Conservation (phyloP, 2,113 vertebrate species). For the Phoxinus phoxinus region DNA sequence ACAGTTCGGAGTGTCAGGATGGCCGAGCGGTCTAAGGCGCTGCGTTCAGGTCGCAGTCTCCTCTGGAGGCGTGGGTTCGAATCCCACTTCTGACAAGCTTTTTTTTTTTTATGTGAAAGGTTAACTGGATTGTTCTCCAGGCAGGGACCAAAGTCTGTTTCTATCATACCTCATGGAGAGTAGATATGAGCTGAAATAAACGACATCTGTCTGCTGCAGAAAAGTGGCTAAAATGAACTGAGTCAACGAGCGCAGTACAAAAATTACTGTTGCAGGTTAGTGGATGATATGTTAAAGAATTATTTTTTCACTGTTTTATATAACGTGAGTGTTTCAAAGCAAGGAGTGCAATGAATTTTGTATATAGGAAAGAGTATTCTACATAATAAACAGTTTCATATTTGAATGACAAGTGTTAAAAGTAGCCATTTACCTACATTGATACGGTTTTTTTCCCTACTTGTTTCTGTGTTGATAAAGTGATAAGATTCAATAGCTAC, state of each 20-base stretch:
- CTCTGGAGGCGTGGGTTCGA: conserved; percentile 69
- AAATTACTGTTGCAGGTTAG: background rate
- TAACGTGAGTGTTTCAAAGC: background rate
- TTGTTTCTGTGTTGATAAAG: too few relatives aligned
- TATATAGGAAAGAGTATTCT: background rate
- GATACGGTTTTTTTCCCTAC: too few relatives aligned
- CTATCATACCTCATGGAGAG: background rate
- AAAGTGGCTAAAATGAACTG: background rate
- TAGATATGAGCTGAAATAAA: background rate
- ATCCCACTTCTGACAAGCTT: conserved; percentile 63
- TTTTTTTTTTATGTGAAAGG: background rate
- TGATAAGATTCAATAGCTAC: too few relatives aligned
- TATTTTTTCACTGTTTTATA: background rate
- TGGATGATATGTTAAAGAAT: background rate
- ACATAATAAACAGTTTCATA: background rate
- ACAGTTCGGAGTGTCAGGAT: conserved; percentile 54
- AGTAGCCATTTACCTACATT: background rate
- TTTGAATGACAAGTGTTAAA: background rate
- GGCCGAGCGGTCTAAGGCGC: conserved; percentile 70
- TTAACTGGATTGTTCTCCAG: background rate
- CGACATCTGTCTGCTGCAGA: background rate
- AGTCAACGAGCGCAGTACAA: background rate
- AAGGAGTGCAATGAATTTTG: background rate
- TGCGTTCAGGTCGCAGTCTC: conserved; percentile 69
- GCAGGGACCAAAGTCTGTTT: background rate